Evolutionary conservation across 2,888 invertebrate genomes (phyloP), one percentile per base, ranked within the genome.

Genomic region (Epiperipatus broadwayi): DNA sequence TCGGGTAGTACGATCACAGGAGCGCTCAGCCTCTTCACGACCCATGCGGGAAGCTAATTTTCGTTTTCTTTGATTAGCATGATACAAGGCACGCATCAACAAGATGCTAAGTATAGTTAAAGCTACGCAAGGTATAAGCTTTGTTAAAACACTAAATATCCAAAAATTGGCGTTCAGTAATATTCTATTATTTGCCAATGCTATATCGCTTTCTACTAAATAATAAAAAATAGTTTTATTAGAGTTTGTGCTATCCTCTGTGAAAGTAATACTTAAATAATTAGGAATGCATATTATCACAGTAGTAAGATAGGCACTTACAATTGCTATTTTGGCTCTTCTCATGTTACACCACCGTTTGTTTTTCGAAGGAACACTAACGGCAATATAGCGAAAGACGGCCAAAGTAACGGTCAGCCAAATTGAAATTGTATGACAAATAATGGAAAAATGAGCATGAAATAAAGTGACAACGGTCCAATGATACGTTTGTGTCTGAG

Each of bases 361-460:
- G 52, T 79, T 83, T 49, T 69, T 70, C 47, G 78, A 78, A 0
- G 85, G 85, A 56, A 72, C 72, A 1, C 77, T 80, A 40, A 84
- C 74, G 12, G 79, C 78, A 35, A 85, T 71, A 51, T 54, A 39
- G 3, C 91, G 69, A 81, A 91, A 93, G 7, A 89, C 75, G 1
- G 91, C 91, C 43, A 93, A 60, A 1, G 80, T 78, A 2, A 91
- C 78, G 0, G 91, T 91, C 48, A 91, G 60, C 73, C 83, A 87
- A 47, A 87, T 87, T 2, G 87, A 83, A 45, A 87, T 79, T 2
- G 89, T 87, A 58, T 83, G 83, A 46, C 78, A 69, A 33, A 78
- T 70, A 59, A 87, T 84, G 19, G 79, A 74, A 57, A 85, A 85
- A 53, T 81, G 75, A 20, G 81, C 81, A 58, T 89, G 87, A 51